A percentile compares a stretch with the other conserved stretches of the same genome.
These are phyloP conservation scores for Drosophila mercatorum DNA, from an alignment of 2,888 invertebrate genomes.

Conservation along the genomic window DNA sequence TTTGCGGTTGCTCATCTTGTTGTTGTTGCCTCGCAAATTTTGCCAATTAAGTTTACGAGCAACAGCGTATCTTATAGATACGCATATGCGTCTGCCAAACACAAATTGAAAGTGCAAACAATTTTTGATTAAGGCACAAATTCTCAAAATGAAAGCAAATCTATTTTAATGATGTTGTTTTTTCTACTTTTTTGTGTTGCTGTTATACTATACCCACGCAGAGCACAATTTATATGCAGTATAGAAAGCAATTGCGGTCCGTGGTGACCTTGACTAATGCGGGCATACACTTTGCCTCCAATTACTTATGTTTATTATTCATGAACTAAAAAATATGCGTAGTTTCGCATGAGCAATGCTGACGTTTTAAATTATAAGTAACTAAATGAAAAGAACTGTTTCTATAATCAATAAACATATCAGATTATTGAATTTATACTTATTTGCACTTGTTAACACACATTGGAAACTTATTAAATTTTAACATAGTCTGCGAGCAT, in stretches of 20 bases:
- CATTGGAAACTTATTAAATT: too few relatives aligned
- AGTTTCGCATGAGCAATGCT: too few relatives aligned
- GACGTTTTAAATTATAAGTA: too few relatives aligned
- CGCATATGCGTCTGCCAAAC: constrained; percentile 9
- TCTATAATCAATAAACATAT: too few relatives aligned
- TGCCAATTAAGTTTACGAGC: constrained; percentile 57
- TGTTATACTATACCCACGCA: background rate
- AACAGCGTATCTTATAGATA: constrained; percentile 30
- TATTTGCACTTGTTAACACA: too few relatives aligned
- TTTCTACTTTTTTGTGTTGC: background rate
- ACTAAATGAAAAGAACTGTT: too few relatives aligned
- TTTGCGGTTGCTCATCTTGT: constrained; percentile 33
- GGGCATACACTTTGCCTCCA: background rate
- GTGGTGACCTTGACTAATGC: constrained; percentile 30
- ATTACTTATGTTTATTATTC: background rate
- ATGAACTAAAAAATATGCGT: background rate
- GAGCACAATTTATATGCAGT: background rate
- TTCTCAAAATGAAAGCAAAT: constrained; percentile 51
- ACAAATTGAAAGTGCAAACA: constrained; percentile 42
- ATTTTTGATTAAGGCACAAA: constrained; percentile 31
- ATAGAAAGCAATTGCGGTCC: constrained; percentile 1
- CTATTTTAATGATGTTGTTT: constrained; percentile 41
- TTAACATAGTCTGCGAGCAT: too few relatives aligned
- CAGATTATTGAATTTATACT: too few relatives aligned
- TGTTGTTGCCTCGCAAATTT: constrained; percentile 36